Base-by-base conservation (phyloP, 2,888 invertebrate species). In the Cryptocephalus moraei region DNA sequence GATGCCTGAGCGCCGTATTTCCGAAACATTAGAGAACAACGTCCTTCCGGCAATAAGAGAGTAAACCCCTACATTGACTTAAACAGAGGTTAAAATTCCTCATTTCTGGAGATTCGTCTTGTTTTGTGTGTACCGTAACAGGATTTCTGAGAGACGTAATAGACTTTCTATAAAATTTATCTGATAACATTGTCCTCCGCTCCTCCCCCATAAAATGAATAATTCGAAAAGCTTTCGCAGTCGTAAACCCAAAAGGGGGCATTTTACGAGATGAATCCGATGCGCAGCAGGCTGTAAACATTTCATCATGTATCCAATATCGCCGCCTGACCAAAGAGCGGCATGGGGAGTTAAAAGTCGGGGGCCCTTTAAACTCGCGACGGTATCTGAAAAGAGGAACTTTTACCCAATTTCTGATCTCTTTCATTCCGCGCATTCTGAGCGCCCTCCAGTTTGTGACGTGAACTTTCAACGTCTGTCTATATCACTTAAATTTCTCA, bases 261-360 rank as follows among this genome's bases (percentile, higher is more conserved):
- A 58, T 57, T 58, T 60, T 58, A 57, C 56, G 58, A 58, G 58
- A 61, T 52, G 53, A 54, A 53, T 62, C 59, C 56, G 54, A 57
- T 58, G 58, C 50, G 56, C 44, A 45, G 48, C 52, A 56, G 54
- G 59, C 58, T 59, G 60, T 63, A 61, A 62, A 63, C 61, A 63
- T 61, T 63, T 22, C 22, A 22, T 60, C 60, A 63, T 62, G 59
- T 61, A 56, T 58, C 59, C 61, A 57, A 59, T 60, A 57, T 54
- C 48, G 53, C 50, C 48, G 51, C 52, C 54, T 54, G 56, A 55
- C 54, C 56, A 54, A 56, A 52, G 56, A 53, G 51, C 41, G 51
- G 53, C 50, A 55, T 57, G 57, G 54, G 53, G 57, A 57, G 53
- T 56, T 53, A 22, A 22, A 22, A 22, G 22, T 22, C 22, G 22